These are phyloP conservation scores for Hartigia nigra DNA, from an alignment of 2,888 invertebrate species.

Conservation along the genomic window DNA sequence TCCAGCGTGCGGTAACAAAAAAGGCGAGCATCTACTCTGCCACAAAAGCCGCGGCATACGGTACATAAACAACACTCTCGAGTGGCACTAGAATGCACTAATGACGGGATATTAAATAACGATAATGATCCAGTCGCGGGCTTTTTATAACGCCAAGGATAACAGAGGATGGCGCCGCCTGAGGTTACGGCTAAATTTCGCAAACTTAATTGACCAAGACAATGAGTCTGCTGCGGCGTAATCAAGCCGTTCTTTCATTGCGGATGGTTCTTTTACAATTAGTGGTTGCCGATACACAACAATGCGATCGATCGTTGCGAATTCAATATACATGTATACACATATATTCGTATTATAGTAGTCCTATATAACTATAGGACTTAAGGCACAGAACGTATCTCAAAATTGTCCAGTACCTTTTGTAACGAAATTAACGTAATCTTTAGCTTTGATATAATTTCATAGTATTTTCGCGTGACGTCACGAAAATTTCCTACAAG, in stretches of 20 bases:
- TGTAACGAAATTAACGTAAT: no score
- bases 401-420: background rate
- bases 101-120: constrained; percentile 66
- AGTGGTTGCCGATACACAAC: background rate
- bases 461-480: background rate
- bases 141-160: background rate
- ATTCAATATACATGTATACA: no score
- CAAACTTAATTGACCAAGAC: constrained; percentile 60
- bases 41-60: constrained; percentile 7
- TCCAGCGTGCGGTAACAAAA: background rate
- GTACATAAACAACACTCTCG: constrained; percentile 61
- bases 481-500: background rate
- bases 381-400: no score
- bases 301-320: background rate
- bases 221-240: constrained; percentile 30
- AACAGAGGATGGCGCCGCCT: constrained; percentile 11
- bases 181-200: constrained; percentile 48
- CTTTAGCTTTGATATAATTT: background rate
- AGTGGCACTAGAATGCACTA: constrained; percentile 61
- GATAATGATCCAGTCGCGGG: constrained; percentile 54
- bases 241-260: background rate
- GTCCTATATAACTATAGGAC: background rate
- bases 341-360: background rate
- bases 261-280: background rate
- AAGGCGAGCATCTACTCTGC: background rate